Conservation (phyloP, 2,113 vertebrate species). For the Atrichornis clamosus region DNA sequence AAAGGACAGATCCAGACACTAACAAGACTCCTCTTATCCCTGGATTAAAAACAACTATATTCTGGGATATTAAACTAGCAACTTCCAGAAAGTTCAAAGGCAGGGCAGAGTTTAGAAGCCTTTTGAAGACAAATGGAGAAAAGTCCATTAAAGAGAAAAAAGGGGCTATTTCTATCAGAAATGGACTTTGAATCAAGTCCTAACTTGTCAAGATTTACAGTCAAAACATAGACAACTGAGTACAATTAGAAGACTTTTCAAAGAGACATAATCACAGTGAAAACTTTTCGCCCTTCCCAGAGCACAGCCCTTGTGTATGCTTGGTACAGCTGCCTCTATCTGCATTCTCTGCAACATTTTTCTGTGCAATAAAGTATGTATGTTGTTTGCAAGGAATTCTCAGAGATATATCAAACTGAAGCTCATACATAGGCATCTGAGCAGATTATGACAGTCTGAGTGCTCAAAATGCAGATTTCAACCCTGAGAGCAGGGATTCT, state of each 20-base stretch:
- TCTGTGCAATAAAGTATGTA: not conserved
- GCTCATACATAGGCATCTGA: not conserved
- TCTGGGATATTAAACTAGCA: not conserved
- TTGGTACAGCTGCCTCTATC: not conserved
- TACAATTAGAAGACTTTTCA: not conserved
- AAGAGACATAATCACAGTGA: not conserved
- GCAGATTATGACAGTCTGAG: not conserved
- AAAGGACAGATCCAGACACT: not conserved
- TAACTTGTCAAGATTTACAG: not conserved
- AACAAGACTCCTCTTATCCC: not conserved
- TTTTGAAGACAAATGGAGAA: not conserved
- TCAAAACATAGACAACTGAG: not conserved
- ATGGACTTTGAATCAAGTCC: not conserved
- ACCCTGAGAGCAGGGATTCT: not conserved
- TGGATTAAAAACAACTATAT: not conserved
- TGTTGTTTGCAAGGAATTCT: not conserved
- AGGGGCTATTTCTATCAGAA: not conserved
- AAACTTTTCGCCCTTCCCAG: constrained; percentile 2
- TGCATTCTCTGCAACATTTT: not conserved
- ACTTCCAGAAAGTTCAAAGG: not conserved
- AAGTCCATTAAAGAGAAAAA: not conserved
- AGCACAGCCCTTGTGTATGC: not conserved
- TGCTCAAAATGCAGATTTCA: constrained; percentile 31
- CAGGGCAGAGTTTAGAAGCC: not conserved
- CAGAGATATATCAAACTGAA: not conserved